phyloP scores from a whole-genome alignment of 2,888 invertebrate genomes.

The Ectemnius continuus region DNA sequence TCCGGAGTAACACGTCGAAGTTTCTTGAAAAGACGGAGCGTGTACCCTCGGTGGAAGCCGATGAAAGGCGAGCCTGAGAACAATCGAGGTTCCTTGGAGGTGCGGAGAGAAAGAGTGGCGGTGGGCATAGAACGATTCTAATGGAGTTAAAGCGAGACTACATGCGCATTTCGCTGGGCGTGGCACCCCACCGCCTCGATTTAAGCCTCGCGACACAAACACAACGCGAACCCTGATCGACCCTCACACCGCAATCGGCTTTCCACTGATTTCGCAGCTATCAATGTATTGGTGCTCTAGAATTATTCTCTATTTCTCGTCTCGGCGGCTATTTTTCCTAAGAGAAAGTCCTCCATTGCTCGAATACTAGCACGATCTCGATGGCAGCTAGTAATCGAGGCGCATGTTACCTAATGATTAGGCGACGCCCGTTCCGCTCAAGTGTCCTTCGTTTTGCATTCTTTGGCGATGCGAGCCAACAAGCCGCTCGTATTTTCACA shows the following conservation, averaged over 20 bases:
- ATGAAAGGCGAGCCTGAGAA: conserved; percentile 17
- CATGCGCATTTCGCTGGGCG: conserved; percentile 56
- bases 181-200: conserved; percentile 44
- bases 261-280: neutral
- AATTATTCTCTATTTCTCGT: neutral
- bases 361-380: neutral
- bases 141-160: conserved; percentile 44
- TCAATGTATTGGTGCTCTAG: neutral
- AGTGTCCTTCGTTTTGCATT: neutral
- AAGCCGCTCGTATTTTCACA: conserved; percentile 32
- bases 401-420: neutral
- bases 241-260: neutral
- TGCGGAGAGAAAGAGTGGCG: conserved; percentile 17
- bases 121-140: conserved; percentile 36
- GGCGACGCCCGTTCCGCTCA: conserved; percentile 3
- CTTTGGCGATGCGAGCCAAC: neutral
- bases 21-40: neutral
- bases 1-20: neutral
- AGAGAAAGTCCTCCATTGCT: conserved; percentile 24
- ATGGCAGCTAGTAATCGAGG: conserved; percentile 1
- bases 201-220: conserved; percentile 44
- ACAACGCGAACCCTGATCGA: neutral
- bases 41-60: neutral
- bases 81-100: conserved; percentile 14
- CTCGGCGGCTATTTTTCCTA: neutral